phyloP scores from a whole-genome alignment of 1,140 invertebrate genomes.

The Radopholus similis region DNA sequence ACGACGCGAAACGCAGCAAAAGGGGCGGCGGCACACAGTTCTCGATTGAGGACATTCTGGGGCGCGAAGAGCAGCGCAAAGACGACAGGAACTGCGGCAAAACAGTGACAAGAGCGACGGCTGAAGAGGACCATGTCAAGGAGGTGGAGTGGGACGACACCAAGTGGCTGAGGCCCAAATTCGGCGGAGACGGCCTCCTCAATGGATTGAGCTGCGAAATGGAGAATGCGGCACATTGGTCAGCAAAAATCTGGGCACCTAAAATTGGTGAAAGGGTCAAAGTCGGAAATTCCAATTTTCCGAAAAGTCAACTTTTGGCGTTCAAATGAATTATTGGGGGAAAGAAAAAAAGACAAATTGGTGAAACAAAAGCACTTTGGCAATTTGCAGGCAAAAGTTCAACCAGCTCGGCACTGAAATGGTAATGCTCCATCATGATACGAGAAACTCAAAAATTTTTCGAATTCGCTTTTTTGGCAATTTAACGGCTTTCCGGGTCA shows the following conservation, averaged over 20 bases:
- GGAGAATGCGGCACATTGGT: slow-evolving; percentile 11
- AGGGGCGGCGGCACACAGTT: too few relatives aligned
- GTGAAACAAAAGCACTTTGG: neutral
- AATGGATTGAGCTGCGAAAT: slow-evolving; percentile 13
- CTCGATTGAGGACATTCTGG: too few relatives aligned
- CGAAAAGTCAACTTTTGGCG: neutral
- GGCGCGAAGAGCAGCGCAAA: too few relatives aligned
- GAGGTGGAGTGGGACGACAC: neutral
- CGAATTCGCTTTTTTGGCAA: neutral
- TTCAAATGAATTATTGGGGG: too few relatives aligned
- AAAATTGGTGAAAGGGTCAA: neutral
- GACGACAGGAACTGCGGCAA: too few relatives aligned
- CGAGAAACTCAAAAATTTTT: neutral
- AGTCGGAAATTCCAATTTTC: neutral
- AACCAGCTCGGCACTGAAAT: slow-evolving; percentile 13
- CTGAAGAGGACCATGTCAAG: neutral
- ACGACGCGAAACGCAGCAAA: too few relatives aligned
- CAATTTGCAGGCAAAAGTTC: slow-evolving; percentile 5
- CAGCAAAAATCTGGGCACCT: too few relatives aligned
- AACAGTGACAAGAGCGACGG: too few relatives aligned
- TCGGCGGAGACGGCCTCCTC: neutral
- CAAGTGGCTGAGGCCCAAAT: neutral
- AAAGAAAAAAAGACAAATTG: too few relatives aligned
- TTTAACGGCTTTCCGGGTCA: neutral
- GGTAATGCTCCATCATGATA: neutral